A percentile compares a stretch with the other conserved stretches of the same genome.
Evolutionary conservation across 2,113 vertebrate species (phyloP).

Genomic region (Petaurus breviceps): DNA sequence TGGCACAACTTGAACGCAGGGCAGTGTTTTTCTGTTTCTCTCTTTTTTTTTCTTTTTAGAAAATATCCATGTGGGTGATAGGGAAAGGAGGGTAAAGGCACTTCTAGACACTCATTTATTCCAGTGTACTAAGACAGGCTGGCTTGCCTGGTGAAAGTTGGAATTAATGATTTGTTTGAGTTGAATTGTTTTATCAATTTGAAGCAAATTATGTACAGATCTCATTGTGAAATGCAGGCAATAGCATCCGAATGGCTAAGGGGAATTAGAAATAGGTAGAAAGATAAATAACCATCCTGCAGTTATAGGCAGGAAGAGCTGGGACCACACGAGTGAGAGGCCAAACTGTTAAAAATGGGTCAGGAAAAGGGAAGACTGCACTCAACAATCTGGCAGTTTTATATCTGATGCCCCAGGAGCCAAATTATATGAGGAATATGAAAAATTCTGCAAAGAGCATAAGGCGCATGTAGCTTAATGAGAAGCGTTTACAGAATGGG

Average conservation of each 20-base stretch:
- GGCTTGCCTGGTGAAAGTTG: background rate
- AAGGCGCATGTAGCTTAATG: background rate
- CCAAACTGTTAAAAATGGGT: background rate
- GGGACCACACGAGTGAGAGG: background rate
- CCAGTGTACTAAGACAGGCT: background rate
- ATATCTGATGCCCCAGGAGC: background rate
- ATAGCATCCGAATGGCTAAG: background rate
- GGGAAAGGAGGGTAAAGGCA: background rate
- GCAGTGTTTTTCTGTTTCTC: background rate
- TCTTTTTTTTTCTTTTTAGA: background rate
- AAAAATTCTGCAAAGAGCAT: background rate
- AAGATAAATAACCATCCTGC: background rate
- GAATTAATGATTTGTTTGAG: background rate
- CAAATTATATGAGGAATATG: background rate
- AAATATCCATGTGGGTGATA: background rate
- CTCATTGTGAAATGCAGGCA: background rate
- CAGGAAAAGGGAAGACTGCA: background rate
- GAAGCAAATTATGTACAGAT: background rate
- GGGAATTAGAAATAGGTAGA: background rate
- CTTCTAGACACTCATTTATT: background rate
- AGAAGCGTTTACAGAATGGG: background rate
- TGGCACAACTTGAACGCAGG: background rate
- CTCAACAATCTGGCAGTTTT: background rate
- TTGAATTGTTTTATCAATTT: background rate
- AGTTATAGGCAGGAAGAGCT: background rate